phyloP scores from a whole-genome alignment of 2,797 vertebrate species.

The Sebastes steindachneri region DNA sequence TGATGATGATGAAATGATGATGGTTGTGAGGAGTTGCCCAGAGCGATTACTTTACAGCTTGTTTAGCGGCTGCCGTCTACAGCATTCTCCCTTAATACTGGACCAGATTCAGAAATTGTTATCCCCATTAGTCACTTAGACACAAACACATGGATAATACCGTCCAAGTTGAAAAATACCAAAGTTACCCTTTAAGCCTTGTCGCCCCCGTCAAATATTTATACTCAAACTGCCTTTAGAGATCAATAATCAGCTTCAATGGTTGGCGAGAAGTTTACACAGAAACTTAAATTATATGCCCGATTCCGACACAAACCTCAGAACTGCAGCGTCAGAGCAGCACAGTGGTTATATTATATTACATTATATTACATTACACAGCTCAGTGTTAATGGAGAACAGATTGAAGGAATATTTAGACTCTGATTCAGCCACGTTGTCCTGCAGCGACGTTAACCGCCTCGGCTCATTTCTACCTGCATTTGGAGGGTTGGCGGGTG shows the following conservation, averaged over 20 bases:
- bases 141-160: no score
- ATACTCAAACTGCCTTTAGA: rapidly evolving
- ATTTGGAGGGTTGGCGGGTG: conserved; percentile 23
- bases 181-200: no score
- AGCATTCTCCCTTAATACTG: not conserved
- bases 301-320: not conserved
- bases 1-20: no score
- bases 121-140: no score
- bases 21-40: no score
- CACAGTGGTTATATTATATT: not conserved
- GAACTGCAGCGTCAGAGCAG: not conserved
- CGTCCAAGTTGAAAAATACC: no score
- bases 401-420: conserved; percentile 24
- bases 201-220: not conserved
- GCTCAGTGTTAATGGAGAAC: not conserved
- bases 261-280: not conserved
- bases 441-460: not conserved
- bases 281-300: not conserved
- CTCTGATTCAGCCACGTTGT: conserved; percentile 17
- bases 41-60: no score
- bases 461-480: conserved; percentile 36
- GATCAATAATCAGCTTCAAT: not conserved
- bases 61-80: no score
- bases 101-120: no score
- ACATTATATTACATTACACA: not conserved